Conservation (phyloP, 2,888 invertebrate genomes). For the Caradrina clavipalpis region DNA sequence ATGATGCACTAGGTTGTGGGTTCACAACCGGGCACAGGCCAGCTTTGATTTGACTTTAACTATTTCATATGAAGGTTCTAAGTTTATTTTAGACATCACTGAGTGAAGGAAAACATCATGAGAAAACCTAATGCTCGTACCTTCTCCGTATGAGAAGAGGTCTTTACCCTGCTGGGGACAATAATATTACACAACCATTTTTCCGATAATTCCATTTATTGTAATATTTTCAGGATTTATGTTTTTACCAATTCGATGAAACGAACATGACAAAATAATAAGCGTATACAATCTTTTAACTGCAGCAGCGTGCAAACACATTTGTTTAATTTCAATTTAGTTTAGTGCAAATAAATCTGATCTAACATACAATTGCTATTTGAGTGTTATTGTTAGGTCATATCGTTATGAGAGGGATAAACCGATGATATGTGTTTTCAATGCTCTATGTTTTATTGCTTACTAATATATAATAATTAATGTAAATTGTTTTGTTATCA, state of each 20-base stretch:
- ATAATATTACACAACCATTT: neutral
- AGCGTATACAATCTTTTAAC: constrained; percentile 5
- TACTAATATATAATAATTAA: neutral
- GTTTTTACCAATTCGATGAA: neutral
- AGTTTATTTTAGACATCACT: too few relatives aligned
- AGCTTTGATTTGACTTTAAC: too few relatives aligned
- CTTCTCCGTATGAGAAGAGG: too few relatives aligned
- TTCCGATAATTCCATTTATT: neutral
- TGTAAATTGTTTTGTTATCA: neutral
- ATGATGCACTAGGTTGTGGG: too few relatives aligned
- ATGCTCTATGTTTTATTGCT: neutral
- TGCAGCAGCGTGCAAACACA: neutral
- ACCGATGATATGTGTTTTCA: neutral
- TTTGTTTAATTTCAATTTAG: constrained; percentile 18
- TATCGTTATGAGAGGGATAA: neutral
- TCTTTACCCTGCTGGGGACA: too few relatives aligned
- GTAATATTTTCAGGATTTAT: neutral
- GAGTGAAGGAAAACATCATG: too few relatives aligned
- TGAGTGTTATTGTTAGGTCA: neutral
- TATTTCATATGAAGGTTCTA: too few relatives aligned
- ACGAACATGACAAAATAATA: neutral
- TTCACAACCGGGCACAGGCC: too few relatives aligned
- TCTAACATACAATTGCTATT: constrained; percentile 9
- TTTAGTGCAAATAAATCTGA: neutral
- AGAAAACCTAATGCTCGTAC: too few relatives aligned